Percentiles rank a stretch among this genome's conserved stretches.
These are phyloP conservation scores for Oreohelix idahoensis DNA, from an alignment of 1,140 invertebrate species.

Conservation along the genomic window DNA sequence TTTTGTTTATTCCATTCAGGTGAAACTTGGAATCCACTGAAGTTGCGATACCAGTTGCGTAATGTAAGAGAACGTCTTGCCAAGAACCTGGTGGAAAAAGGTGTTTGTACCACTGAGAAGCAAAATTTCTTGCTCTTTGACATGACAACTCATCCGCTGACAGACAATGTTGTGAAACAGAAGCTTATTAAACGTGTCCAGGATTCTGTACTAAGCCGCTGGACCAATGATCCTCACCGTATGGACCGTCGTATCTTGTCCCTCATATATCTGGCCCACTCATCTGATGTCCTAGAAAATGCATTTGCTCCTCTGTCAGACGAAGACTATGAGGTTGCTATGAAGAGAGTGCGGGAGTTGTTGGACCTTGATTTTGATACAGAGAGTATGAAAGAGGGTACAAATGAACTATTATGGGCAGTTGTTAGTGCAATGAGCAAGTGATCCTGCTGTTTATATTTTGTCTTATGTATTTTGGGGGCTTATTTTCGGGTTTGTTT, in stretches of 20 bases:
- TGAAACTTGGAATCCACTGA: slow-evolving; percentile 99
- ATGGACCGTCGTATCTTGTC: slow-evolving; percentile 96
- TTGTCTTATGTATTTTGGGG: background rate
- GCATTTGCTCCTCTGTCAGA: slow-evolving; percentile 99
- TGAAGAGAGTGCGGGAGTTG: slow-evolving; percentile 94
- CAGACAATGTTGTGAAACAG: slow-evolving; percentile 95
- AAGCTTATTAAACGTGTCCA: slow-evolving; percentile 96
- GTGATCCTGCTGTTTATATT: slow-evolving; percentile 74
- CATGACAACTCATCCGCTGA: slow-evolving; percentile 99
- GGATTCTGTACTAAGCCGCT: slow-evolving; percentile 94
- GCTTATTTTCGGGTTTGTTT: background rate
- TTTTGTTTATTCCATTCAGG: slow-evolving; percentile 77
- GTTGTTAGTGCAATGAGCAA: slow-evolving; percentile 98
- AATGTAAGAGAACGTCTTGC: slow-evolving; percentile 99
- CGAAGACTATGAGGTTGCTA: slow-evolving; percentile 98
- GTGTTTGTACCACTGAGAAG: slow-evolving; percentile 99
- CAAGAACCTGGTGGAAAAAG: slow-evolving; percentile 99
- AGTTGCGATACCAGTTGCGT: slow-evolving; percentile 97
- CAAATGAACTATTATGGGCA: slow-evolving; percentile 93
- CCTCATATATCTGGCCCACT: slow-evolving; percentile 95
- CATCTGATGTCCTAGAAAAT: slow-evolving; percentile 98
- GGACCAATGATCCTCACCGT: slow-evolving; percentile 97
- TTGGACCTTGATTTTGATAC: slow-evolving; percentile 97
- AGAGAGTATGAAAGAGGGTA: slow-evolving; percentile 83
- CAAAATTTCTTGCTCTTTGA: slow-evolving; percentile 99